Percentiles rank a stretch among this genome's conserved stretches.
These are phyloP conservation scores for Cossypha heuglini DNA, from an alignment of 2,797 vertebrate genomes.

Conservation along the genomic window DNA sequence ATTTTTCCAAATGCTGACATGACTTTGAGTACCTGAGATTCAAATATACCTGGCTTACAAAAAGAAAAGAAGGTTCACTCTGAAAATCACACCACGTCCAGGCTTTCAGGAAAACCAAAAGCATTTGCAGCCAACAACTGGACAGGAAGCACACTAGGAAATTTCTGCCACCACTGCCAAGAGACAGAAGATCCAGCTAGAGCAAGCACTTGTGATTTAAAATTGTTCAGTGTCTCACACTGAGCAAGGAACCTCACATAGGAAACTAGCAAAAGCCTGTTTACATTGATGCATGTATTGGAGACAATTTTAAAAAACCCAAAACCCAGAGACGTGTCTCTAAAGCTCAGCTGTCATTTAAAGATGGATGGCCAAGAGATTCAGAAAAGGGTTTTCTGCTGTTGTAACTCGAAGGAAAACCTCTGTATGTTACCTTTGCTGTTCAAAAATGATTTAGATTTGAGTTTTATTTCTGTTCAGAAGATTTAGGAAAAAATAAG, in stretches of 20 bases:
- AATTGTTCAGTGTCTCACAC: too few relatives aligned
- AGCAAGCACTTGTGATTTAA: background rate
- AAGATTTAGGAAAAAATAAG: background rate
- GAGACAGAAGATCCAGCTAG: background rate
- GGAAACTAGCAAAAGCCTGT: background rate
- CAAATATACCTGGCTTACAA: background rate
- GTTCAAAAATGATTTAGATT: background rate
- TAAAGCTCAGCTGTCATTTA: background rate
- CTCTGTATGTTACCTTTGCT: background rate
- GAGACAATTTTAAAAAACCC: background rate
- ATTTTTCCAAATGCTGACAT: background rate
- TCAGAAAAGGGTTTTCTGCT: background rate
- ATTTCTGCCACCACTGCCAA: background rate
- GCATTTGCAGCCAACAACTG: background rate
- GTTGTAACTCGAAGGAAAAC: background rate
- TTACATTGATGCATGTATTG: background rate
- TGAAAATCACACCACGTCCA: rapidly evolving
- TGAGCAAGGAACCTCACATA: background rate
- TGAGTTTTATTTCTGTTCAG: background rate
- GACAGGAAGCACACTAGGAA: background rate
- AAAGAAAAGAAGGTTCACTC: background rate
- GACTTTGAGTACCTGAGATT: background rate
- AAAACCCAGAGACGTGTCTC: background rate
- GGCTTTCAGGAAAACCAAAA: background rate
- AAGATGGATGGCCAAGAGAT: background rate